Evolutionary conservation across 2,888 invertebrate species (phyloP).

Genomic region (Drosophila formosana): DNA sequence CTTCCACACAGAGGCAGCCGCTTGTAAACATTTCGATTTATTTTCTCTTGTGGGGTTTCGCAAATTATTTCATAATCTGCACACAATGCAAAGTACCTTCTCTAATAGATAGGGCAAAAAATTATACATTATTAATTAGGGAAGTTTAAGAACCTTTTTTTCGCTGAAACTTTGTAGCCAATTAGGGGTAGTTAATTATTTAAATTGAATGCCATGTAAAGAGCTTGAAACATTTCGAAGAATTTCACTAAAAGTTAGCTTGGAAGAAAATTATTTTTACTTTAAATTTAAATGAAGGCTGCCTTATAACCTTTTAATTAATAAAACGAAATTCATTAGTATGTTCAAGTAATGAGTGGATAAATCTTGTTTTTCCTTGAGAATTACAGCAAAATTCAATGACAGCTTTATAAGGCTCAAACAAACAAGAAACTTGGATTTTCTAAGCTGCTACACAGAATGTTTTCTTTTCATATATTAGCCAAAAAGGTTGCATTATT

Average conservation of each 20-base stretch:
- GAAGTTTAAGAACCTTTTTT: too few relatives aligned
- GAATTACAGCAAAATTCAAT: too few relatives aligned
- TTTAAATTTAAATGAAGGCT: too few relatives aligned
- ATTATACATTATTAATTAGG: too few relatives aligned
- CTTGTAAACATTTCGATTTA: slow-evolving; percentile 43
- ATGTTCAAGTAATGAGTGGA: too few relatives aligned
- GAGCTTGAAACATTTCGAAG: background rate
- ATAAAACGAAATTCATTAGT: too few relatives aligned
- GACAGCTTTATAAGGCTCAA: too few relatives aligned
- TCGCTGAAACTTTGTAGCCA: too few relatives aligned
- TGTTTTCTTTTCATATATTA: background rate
- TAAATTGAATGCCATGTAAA: too few relatives aligned
- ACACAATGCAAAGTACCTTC: background rate
- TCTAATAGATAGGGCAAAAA: background rate
- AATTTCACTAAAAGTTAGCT: background rate
- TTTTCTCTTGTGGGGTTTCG: slow-evolving; percentile 41
- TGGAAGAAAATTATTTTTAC: background rate
- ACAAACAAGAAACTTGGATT: background rate
- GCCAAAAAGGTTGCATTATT: background rate
- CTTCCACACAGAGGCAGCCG: slow-evolving; percentile 8
- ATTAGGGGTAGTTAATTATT: too few relatives aligned
- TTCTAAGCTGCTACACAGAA: background rate
- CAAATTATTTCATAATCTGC: slow-evolving; percentile 21
- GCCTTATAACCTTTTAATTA: too few relatives aligned
- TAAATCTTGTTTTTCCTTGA: too few relatives aligned